phyloP scores from a whole-genome alignment of 2,888 invertebrate genomes.

The Syritta pipiens region DNA sequence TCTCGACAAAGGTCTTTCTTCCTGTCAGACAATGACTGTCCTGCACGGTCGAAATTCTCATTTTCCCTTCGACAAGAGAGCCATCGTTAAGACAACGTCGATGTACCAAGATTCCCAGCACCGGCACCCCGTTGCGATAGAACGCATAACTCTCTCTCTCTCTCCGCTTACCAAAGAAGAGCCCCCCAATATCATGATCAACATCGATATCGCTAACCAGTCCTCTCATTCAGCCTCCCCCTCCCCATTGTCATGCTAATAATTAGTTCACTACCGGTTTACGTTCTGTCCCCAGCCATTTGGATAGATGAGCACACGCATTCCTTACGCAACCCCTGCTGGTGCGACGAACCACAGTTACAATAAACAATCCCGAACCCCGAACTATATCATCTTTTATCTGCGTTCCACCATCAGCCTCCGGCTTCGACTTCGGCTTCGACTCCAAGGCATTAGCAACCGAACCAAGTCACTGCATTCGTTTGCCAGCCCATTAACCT shows the following conservation, averaged over 20 bases:
- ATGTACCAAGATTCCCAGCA: too few relatives aligned
- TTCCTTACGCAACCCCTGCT: conserved; percentile 41
- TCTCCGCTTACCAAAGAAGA: too few relatives aligned
- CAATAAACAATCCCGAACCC: conserved; percentile 53
- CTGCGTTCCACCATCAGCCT: conserved; percentile 47
- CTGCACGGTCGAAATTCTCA: too few relatives aligned
- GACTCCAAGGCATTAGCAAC: conserved; percentile 52
- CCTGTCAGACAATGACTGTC: too few relatives aligned
- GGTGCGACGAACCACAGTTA: conserved; percentile 36
- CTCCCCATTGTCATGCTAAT: conserved; percentile 62
- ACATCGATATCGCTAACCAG: too few relatives aligned
- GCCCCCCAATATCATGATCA: too few relatives aligned
- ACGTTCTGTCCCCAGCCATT: conserved; percentile 42
- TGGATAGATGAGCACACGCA: too few relatives aligned
- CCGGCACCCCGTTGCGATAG: too few relatives aligned
- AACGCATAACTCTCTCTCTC: too few relatives aligned
- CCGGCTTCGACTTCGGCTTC: conserved; percentile 30
- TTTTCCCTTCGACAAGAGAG: too few relatives aligned
- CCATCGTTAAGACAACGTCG: too few relatives aligned
- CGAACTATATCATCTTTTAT: conserved; percentile 66
- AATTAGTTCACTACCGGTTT: conserved; percentile 69
- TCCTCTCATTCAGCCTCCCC: conserved; percentile 47
- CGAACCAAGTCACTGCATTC: conserved; percentile 54
- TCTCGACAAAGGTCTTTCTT: too few relatives aligned
- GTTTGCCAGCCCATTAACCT: conserved; percentile 51